These are phyloP conservation scores for Mellivora capensis DNA, from an alignment of 2,113 vertebrate species.

Conservation along the genomic window DNA sequence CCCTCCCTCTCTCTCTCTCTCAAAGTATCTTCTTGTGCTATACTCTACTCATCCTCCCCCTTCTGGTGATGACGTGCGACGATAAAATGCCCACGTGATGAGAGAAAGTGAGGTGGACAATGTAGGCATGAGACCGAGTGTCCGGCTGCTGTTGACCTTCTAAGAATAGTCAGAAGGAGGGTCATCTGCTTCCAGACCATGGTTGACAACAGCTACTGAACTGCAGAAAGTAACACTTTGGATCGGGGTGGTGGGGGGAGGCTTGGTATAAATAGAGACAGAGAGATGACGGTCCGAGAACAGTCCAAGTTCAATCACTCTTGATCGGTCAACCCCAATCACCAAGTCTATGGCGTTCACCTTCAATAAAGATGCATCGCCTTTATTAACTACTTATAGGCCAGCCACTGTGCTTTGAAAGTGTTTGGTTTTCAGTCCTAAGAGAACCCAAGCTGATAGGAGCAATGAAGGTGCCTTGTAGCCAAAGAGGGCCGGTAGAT, in stretches of 20 bases:
- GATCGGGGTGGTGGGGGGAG: not conserved
- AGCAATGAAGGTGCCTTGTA: not conserved
- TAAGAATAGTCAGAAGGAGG: not conserved
- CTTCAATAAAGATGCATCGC: not conserved
- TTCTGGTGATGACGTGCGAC: not conserved
- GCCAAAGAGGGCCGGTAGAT: not conserved
- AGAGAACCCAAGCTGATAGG: not conserved
- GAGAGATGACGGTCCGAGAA: not conserved
- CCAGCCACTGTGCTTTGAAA: not conserved
- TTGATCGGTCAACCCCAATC: not conserved
- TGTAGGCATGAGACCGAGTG: not conserved
- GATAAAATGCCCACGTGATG: not conserved
- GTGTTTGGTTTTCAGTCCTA: not conserved
- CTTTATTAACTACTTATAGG: not conserved
- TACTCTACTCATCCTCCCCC: not conserved
- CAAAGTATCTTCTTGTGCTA: not conserved
- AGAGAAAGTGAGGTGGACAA: not conserved
- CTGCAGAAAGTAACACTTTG: not conserved
- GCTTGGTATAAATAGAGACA: not conserved
- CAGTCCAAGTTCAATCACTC: not conserved
- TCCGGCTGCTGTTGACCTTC: not conserved
- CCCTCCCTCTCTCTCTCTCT: not conserved
- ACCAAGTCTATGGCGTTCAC: not conserved
- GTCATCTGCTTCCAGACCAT: not conserved
- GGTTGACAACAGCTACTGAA: not conserved